These are phyloP conservation scores for Drosophila bipectinata DNA, from an alignment of 1,140 invertebrate species.

Conservation along the genomic window DNA sequence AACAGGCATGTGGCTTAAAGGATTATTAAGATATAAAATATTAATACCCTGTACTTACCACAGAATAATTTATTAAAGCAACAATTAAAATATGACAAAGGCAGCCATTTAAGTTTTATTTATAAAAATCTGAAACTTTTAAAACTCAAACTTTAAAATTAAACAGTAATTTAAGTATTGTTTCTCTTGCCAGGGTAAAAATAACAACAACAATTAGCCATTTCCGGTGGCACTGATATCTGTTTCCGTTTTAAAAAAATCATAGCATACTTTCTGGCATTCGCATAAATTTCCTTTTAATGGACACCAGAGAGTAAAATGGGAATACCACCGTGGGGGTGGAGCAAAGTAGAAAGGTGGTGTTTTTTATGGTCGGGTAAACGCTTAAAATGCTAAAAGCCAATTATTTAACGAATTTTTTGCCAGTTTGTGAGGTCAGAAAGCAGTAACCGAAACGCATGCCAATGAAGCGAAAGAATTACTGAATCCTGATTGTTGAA, in stretches of 20 bases:
- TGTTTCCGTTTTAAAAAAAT: slow-evolving; percentile 29
- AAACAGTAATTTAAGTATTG: not conserved
- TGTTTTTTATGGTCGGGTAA: slow-evolving; percentile 45
- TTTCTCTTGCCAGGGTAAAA: slow-evolving; percentile 6
- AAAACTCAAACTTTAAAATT: not conserved
- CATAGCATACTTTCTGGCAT: slow-evolving; percentile 31
- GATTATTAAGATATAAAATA: too few relatives aligned
- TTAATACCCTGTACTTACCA: not conserved
- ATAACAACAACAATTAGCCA: slow-evolving; percentile 42
- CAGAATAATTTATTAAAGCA: not conserved
- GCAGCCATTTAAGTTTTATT: not conserved
- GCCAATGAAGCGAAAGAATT: slow-evolving; percentile 35
- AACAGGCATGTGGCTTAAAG: not conserved
- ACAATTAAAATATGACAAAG: not conserved
- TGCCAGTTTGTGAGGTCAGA: slow-evolving; percentile 2
- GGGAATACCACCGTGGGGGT: slow-evolving; percentile 1
- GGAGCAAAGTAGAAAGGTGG: not conserved
- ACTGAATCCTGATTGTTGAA: slow-evolving; percentile 7
- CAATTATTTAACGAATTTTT: slow-evolving; percentile 49
- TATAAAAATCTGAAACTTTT: too few relatives aligned
- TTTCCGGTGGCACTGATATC: slow-evolving; percentile 24
- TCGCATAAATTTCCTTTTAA: slow-evolving; percentile 50
- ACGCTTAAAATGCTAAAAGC: slow-evolving; percentile 52
- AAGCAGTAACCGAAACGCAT: slow-evolving; percentile 20
- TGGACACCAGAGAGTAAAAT: slow-evolving; percentile 27